These are phyloP conservation scores for Mionectes macconnelli DNA, from an alignment of 2,113 vertebrate genomes.

Conservation along the genomic window DNA sequence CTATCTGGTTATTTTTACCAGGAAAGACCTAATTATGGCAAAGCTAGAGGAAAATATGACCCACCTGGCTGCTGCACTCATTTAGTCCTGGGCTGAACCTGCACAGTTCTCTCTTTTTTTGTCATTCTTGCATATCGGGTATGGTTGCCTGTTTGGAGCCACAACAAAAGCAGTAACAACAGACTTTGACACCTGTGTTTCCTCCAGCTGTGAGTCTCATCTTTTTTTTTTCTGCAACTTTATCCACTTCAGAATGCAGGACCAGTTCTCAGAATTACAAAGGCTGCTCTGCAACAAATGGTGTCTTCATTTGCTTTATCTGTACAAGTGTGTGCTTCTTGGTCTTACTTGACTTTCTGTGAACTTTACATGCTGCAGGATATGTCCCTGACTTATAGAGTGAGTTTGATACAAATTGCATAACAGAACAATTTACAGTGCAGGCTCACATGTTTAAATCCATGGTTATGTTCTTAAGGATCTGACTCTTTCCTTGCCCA, in stretches of 20 bases:
- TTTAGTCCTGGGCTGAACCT: background rate
- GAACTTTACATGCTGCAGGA: slow-evolving; percentile 19
- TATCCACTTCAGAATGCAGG: background rate
- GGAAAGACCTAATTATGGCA: background rate
- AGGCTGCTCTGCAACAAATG: slow-evolving; percentile 23
- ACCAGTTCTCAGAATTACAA: slow-evolving; percentile 41
- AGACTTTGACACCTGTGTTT: slow-evolving; percentile 52
- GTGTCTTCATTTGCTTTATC: background rate
- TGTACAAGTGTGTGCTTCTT: background rate
- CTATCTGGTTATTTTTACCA: background rate
- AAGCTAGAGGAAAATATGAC: background rate
- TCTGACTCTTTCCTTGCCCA: background rate
- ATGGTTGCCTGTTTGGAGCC: slow-evolving; percentile 20
- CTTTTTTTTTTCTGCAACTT: slow-evolving; percentile 7
- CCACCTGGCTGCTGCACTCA: background rate
- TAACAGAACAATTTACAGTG: slow-evolving; percentile 12
- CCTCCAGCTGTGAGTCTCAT: slow-evolving; percentile 47
- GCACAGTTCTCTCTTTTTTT: background rate
- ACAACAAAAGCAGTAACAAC: slow-evolving; percentile 49
- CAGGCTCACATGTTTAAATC: background rate
- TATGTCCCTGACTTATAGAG: background rate
- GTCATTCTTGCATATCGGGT: background rate
- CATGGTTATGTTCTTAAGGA: background rate
- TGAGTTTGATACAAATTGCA: background rate
- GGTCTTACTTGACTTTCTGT: background rate